Evolutionary conservation across 2,888 invertebrate genomes (phyloP), one percentile per base, ranked within the genome.

Genomic region (Melanostoma scalare): DNA sequence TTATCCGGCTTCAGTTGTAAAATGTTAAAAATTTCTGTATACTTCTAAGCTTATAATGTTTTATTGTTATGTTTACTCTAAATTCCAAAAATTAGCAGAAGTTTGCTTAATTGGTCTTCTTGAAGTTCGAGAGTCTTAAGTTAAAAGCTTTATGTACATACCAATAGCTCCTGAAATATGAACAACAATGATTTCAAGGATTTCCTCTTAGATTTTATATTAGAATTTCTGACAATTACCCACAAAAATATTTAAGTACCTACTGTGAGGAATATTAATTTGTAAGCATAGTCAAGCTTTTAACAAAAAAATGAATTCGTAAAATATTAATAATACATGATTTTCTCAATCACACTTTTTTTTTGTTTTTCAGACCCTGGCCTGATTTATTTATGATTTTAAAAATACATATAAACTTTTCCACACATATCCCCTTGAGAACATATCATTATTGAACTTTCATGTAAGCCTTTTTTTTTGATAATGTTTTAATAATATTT

Each of bases 141-240:
- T 48, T 1, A 3, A n/a, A 4, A 50, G 63, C 63, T 61, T 68
- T 61, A 44, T 58, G 55, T 68, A 58, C n/a, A 58, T 53, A 53
- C 44, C 48, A 42, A 63, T 50, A 71, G 56, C 58, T 50, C 48
- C 48, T 60, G 53, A 44, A 75, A 63, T 20, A 44, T 65, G 4
- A 20, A 67, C 53, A 48, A 60, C 55, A 38, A 67, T 52, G 48
- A 65, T 36, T 33, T 53, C 35, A 30, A 31, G 60, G n/a, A 61
- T 55, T 84, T 74, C 74, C 84, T 84, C 79, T 79, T 79, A 82
- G 73, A 78, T 82, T 82, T 82, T 78, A 69, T 78, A 82, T 78
- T 82, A 82, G 82, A 58, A 74, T 53, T 38, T 67, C 69, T 65
- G 55, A 67, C 60, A 67, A 74, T 74, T 75, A 71, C 73, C 73